These are phyloP conservation scores for Gallirallus australis DNA, from an alignment of 2,797 vertebrate species.

Conservation along the genomic window DNA sequence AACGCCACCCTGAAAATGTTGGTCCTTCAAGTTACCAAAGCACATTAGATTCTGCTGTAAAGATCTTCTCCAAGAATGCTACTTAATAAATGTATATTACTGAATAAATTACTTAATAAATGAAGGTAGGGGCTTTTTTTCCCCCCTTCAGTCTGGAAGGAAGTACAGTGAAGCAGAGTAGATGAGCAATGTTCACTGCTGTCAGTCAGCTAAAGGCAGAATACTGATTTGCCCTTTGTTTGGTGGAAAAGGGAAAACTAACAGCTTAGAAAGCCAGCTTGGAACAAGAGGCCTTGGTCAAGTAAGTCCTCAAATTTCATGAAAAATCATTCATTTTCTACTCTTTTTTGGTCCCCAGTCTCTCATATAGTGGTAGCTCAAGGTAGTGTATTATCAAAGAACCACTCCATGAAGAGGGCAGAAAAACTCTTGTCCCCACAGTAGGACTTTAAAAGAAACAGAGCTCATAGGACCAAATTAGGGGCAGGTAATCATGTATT, in stretches of 20 bases:
- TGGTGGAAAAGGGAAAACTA: neutral
- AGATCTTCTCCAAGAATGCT: neutral
- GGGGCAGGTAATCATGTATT: neutral
- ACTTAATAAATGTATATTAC: neutral
- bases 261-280: neutral
- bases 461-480: neutral
- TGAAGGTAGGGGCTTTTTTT: neutral
- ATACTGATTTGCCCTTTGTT: neutral
- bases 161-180: neutral
- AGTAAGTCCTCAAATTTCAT: neutral
- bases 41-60: neutral
- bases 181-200: neutral
- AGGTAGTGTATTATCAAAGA: neutral
- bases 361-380: neutral
- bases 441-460: neutral
- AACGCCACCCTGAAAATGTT: neutral
- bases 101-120: neutral
- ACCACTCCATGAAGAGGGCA: neutral
- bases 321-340: neutral
- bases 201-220: neutral
- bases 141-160: neutral
- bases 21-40: neutral
- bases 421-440: neutral
- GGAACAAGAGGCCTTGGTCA: neutral
- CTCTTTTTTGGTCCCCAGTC: neutral